Conservation (phyloP, 2,888 invertebrate genomes). For the Aromia moschata region DNA sequence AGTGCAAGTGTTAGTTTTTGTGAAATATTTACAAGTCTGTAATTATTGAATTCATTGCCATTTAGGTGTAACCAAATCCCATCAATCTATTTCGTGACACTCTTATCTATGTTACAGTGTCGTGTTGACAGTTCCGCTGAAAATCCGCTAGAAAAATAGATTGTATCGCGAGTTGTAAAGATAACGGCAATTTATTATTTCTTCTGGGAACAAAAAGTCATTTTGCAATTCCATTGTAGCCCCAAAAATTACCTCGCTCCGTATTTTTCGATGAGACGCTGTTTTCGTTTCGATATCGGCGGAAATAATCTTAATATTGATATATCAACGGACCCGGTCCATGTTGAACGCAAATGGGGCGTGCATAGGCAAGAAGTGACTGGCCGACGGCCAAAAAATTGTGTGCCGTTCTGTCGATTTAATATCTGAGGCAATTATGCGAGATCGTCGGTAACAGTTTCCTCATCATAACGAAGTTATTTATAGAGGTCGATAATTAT, state of each 20-base stretch:
- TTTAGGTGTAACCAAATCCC: too few relatives aligned
- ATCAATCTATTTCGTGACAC: too few relatives aligned
- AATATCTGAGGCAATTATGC: not conserved
- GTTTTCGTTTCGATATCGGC: not conserved
- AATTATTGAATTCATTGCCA: too few relatives aligned
- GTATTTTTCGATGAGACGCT: not conserved
- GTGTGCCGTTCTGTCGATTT: not conserved
- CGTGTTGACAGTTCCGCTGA: not conserved
- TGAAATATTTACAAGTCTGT: too few relatives aligned
- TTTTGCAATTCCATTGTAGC: not conserved
- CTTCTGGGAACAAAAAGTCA: not conserved
- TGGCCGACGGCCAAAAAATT: not conserved
- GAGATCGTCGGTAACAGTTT: not conserved
- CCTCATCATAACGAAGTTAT: not conserved
- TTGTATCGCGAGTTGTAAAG: not conserved
- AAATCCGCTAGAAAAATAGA: not conserved
- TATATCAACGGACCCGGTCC: not conserved
- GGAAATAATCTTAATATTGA: not conserved
- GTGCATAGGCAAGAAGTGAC: not conserved
- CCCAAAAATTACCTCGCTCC: not conserved
- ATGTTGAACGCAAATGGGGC: not conserved
- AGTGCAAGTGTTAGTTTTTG: too few relatives aligned
- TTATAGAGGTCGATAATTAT: not conserved
- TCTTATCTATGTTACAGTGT: too few relatives aligned
- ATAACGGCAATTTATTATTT: slow-evolving; percentile 3